Base-by-base conservation (phyloP, 2,113 vertebrate genomes). In the Zootoca vivipara region DNA sequence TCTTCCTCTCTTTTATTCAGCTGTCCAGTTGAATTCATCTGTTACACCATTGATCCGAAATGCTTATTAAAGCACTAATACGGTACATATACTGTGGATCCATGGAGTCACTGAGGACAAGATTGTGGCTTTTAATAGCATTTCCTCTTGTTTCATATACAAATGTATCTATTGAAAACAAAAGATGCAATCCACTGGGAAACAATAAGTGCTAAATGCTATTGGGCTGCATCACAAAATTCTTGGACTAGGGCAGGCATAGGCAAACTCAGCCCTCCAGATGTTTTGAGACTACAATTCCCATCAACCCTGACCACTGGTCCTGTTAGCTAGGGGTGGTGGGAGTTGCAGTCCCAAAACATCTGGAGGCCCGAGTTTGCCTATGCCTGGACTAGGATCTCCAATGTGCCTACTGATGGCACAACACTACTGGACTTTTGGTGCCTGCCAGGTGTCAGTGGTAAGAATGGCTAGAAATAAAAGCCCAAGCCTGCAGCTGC, bases 11-110 rank as follows among this genome's bases (percentile, higher is more conserved):
- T 42, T n/a, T 1, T 74, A 62, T 16, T 88, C 87, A 88, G 10
- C n/a, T 89, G 82, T 91, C 75, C 58, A 74, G 78, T 85, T 81
- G 7, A 91, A 67, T 74, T 38, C 42, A 64, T 83, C 81, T 33
- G 22, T 0, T 78, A 65, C 18, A 83, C 84, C 87, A 30, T 20
- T 38, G 86, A 90, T 78, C 42, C 78, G 70, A 83, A 5, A 80
- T 46, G 81, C 58, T 4, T 4, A 46, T 79, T 92, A 62, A 64
- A 33, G n/a, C 6, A 33, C 87, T 79, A 91, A 79, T 56, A n/a
- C n/a, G n/a, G n/a, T n/a, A 84, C 3, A 0, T 79, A 62, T 62
- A 20, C 18, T 62, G 16, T 52, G 15, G 20, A 74, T 26, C 16
- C 64, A 46, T 28, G 30, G 56, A 13, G 7, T 81, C 16, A 24